A percentile compares a stretch with the other conserved stretches of the same genome.
Evolutionary conservation across 2,888 invertebrate genomes (phyloP).

Genomic region (Polylopha cassiicola): DNA sequence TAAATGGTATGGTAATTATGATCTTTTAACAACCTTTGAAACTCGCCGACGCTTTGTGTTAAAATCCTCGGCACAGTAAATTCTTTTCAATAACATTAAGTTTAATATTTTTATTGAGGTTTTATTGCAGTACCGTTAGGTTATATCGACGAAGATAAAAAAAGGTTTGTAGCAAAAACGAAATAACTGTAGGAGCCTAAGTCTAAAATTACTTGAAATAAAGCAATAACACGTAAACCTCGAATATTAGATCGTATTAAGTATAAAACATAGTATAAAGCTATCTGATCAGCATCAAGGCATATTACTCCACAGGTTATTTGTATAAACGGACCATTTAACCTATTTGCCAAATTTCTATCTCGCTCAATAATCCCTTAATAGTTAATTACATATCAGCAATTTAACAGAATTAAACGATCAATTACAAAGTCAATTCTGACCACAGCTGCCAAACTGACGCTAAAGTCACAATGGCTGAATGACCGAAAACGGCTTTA

Average conservation of each 20-base stretch:
- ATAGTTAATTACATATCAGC: conserved; percentile 6
- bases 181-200: too few relatives aligned
- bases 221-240: too few relatives aligned
- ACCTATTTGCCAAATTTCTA: too few relatives aligned
- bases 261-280: too few relatives aligned
- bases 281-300: too few relatives aligned
- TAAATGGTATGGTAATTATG: conserved; percentile 45
- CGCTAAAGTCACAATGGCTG: conserved; percentile 10
- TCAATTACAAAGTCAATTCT: conserved; percentile 29
- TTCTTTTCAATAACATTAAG: conserved; percentile 25
- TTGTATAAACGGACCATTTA: too few relatives aligned
- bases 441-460: conserved; percentile 44
- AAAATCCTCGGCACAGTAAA: conserved; percentile 39
- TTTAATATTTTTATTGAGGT: conserved; percentile 44
- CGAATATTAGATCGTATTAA: too few relatives aligned
- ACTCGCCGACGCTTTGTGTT: conserved; percentile 44
- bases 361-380: too few relatives aligned
- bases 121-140: conserved; percentile 42
- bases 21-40: conserved; percentile 54
- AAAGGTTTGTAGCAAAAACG: conserved; percentile 9
- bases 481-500: conserved; percentile 23
- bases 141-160: conserved; percentile 20
- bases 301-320: too few relatives aligned
- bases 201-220: too few relatives aligned
- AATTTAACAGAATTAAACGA: conserved; percentile 27